phyloP scores from a whole-genome alignment of 1,140 invertebrate genomes.

The Diplogasteroides magnus region DNA sequence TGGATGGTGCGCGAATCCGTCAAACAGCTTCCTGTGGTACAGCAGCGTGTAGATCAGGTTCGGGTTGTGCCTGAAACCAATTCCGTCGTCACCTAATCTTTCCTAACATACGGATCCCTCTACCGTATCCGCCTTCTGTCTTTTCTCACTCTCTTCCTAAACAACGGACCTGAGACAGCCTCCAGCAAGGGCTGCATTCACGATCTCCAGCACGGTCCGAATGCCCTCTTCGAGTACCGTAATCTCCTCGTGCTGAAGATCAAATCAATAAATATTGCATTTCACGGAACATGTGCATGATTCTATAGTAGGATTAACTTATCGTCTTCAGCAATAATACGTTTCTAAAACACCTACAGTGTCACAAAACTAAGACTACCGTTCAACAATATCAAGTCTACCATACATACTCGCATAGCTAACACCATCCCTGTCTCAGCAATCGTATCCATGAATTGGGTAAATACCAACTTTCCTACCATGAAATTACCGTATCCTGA shows the following conservation, averaged over 20 bases:
- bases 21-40: conserved; percentile 86
- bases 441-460: too few species aligned
- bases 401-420: neutral
- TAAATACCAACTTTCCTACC: too few species aligned
- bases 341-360: too few species aligned
- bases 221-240: conserved; percentile 92
- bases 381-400: neutral
- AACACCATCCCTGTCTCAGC: too few species aligned
- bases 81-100: conserved; percentile 4
- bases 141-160: too few species aligned
- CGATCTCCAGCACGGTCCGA: conserved; percentile 61
- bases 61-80: conserved; percentile 76
- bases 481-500: too few species aligned
- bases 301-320: too few species aligned
- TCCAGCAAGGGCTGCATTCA: conserved; percentile 30
- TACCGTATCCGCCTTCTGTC: too few species aligned
- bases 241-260: conserved; percentile 72
- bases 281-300: too few species aligned
- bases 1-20: conserved; percentile 75
- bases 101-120: too few species aligned
- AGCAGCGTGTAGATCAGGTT: conserved; percentile 91
- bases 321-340: too few species aligned
- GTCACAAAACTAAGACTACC: too few species aligned
- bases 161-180: neutral
- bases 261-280: conserved; percentile 1